These are phyloP conservation scores for Scaptomyza cyrtandrae DNA, from an alignment of 2,888 invertebrate genomes.

Conservation along the genomic window DNA sequence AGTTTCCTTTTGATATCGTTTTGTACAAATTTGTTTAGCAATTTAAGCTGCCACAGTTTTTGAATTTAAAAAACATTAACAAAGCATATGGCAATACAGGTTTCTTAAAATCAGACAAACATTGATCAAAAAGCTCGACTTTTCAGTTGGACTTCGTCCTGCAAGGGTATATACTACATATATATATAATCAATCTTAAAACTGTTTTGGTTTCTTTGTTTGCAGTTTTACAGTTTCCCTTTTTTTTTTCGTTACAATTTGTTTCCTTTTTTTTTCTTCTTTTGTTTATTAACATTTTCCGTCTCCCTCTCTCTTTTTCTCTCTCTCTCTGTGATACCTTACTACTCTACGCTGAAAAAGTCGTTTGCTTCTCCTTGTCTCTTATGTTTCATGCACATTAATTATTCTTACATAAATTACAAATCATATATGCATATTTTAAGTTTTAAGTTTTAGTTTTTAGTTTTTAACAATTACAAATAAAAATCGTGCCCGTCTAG, in stretches of 20 bases:
- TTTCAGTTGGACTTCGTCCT: neutral
- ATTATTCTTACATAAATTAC: slow-evolving; percentile 6
- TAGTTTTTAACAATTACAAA: slow-evolving; percentile 31
- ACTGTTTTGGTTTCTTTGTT: neutral
- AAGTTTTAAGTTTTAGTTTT: neutral
- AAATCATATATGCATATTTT: neutral
- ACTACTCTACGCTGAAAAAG: slow-evolving; percentile 6
- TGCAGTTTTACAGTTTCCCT: slow-evolving; percentile 17
- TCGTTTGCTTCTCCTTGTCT: slow-evolving; percentile 8
- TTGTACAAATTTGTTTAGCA: neutral
- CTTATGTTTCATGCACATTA: slow-evolving; percentile 30
- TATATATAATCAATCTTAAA: neutral
- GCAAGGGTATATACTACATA: slow-evolving; percentile 1
- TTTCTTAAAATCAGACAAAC: neutral
- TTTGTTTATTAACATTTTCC: neutral
- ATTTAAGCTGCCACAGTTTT: neutral
- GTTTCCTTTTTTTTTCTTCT: neutral
- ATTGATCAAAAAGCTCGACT: neutral
- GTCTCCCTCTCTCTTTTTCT: too few species aligned
- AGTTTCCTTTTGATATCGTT: neutral
- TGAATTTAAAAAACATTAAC: neutral
- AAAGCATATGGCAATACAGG: neutral
- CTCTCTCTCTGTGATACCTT: neutral
- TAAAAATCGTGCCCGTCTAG: slow-evolving; percentile 48
- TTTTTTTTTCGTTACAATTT: slow-evolving; percentile 26